Base-by-base conservation (phyloP, 2,797 vertebrate genomes). In the Sebastes itinus region DNA sequence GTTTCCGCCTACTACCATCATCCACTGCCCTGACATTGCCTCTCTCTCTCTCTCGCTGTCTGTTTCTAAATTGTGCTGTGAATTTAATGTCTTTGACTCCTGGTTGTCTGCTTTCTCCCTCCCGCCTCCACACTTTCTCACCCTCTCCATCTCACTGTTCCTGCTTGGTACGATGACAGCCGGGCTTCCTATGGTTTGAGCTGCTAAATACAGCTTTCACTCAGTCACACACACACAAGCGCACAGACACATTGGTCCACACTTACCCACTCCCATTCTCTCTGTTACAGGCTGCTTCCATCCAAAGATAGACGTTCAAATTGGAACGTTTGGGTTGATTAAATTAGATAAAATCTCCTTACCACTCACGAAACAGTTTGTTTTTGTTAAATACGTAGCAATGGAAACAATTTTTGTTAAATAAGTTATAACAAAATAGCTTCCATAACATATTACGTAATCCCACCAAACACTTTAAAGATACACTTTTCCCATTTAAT, bases 41-140 rank as follows among this genome's bases (percentile, higher is more conserved):
- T 12, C 62, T 35, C 38, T 38, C 4, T 78, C 6, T 35, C 33
- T 35, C 38, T 42, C 2, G 16, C 23, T 58, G 20, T 72, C 13
- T 18, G 10, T 38, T 22, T 25, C 62, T 76, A 25, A 33, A 63
- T 69, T 72, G 46, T 80, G 69, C 59, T 59, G 23, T 9, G 11
- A 76, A 65, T 81, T 81, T 71, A 79, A 75, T 58, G 67, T 76
- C 52, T 83, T 56, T 83, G 78, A 79, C 75, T 83, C 22, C 28
- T 68, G 13, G 20, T 80, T 11, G 13, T 78, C 72, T 38, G 65
- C 72, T 69, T 58, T 71, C 42, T 67, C 70, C 66, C 58, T 55
- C 66, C 59, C 55, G 7, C 85, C 83, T 72, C 59, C 76, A 11
- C 71, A 56, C 42, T 73, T 38, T 58, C 52, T 64, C 63, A 25